These are phyloP conservation scores for Epinotia brunnichana DNA, from an alignment of 2,888 invertebrate species.

Conservation along the genomic window DNA sequence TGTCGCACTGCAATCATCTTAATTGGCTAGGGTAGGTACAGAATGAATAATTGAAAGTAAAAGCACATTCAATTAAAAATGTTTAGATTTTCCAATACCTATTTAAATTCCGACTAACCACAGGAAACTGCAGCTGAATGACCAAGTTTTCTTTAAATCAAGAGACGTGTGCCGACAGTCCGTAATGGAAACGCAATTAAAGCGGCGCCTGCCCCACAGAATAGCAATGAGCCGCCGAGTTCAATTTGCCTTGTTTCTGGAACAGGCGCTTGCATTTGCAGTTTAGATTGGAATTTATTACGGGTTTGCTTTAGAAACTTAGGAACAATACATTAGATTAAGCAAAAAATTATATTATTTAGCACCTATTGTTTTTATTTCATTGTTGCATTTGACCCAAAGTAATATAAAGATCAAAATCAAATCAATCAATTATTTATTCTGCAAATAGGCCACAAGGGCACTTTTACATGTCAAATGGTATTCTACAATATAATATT, in stretches of 20 bases:
- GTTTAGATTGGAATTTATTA: neutral
- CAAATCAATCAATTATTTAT: too few relatives aligned
- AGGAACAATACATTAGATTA: neutral
- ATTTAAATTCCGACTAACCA: neutral
- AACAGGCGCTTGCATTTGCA: slow-evolving; percentile 31
- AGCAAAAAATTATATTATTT: neutral
- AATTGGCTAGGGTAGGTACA: too few relatives aligned
- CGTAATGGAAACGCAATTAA: slow-evolving; percentile 20
- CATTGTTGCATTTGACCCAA: too few relatives aligned
- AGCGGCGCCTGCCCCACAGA: slow-evolving; percentile 19
- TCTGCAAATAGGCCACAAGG: too few relatives aligned
- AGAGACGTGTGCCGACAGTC: slow-evolving; percentile 6
- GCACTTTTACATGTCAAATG: too few relatives aligned
- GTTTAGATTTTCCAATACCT: neutral
- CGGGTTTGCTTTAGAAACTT: neutral
- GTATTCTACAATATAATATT: too few relatives aligned
- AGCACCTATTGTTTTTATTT: too few relatives aligned
- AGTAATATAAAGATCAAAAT: too few relatives aligned
- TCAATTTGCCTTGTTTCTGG: slow-evolving; percentile 22
- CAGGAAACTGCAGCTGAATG: neutral
- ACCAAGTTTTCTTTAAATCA: slow-evolving; percentile 17
- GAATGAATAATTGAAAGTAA: too few relatives aligned
- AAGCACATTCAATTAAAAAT: neutral
- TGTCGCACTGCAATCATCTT: too few relatives aligned
- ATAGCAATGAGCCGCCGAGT: slow-evolving; percentile 14